Conservation (phyloP, 2,888 invertebrate genomes). For the Chaetoderma sp. region DNA sequence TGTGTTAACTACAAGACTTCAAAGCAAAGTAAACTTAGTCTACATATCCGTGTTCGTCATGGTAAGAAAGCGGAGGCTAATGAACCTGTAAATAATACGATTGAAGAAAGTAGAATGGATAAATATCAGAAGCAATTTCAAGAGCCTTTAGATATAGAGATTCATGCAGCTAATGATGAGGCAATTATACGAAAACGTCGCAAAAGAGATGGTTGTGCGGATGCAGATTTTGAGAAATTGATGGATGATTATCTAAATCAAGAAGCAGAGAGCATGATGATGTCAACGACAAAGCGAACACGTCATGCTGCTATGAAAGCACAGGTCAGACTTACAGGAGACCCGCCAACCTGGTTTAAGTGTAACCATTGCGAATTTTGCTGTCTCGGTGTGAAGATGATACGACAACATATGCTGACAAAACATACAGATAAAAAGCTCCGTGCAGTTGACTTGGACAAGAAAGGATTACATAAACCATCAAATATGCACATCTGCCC, state of each 20-base stretch:
- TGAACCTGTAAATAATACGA: too few relatives aligned
- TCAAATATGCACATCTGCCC: too few relatives aligned
- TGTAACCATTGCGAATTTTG: slow-evolving; percentile 38
- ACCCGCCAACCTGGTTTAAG: slow-evolving; percentile 38
- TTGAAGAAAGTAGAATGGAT: too few relatives aligned
- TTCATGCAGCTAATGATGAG: too few relatives aligned
- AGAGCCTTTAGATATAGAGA: slow-evolving; percentile 13
- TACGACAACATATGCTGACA: slow-evolving; percentile 33
- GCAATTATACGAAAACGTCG: too few relatives aligned
- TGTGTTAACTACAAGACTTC: neutral
- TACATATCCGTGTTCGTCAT: neutral
- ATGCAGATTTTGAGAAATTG: slow-evolving; percentile 35
- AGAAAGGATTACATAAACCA: too few relatives aligned
- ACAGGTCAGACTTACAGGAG: slow-evolving; percentile 32
- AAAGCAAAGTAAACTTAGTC: neutral
- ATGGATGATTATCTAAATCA: slow-evolving; percentile 35
- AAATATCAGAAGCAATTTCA: too few relatives aligned
- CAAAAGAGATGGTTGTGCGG: slow-evolving; percentile 23
- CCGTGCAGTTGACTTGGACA: too few relatives aligned
- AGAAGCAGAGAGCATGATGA: slow-evolving; percentile 24
- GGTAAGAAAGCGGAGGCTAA: too few relatives aligned
- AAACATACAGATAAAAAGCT: too few relatives aligned
- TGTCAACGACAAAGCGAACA: slow-evolving; percentile 29
- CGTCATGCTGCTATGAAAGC: slow-evolving; percentile 41
- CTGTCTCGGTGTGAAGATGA: slow-evolving; percentile 39